Evolutionary conservation across 1,140 invertebrate genomes (phyloP).

Genomic region (Drosophila yakuba): DNA sequence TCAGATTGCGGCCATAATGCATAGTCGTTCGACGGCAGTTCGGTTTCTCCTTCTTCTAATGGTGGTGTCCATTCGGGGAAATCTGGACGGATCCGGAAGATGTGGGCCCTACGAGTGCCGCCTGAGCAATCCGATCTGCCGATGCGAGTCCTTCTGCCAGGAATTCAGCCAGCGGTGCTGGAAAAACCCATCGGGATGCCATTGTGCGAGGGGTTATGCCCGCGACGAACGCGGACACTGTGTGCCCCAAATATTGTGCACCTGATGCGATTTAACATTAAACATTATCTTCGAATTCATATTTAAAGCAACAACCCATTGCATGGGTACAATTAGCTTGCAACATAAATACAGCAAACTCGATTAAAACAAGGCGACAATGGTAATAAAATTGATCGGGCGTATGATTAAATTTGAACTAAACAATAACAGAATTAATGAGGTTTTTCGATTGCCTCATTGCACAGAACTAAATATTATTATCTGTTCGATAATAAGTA

Average conservation of each 20-base stretch:
- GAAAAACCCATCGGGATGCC: slow-evolving; percentile 30
- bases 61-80: background rate
- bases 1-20: background rate
- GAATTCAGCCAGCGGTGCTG: slow-evolving; percentile 21
- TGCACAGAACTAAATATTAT: background rate
- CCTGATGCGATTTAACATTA: background rate
- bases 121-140: slow-evolving; percentile 8
- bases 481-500: too few species aligned
- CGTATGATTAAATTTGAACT: slow-evolving; percentile 13
- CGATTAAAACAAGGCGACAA: background rate
- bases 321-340: background rate
- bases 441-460: too few species aligned
- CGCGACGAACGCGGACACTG: slow-evolving; percentile 13
- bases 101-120: slow-evolving; percentile 31
- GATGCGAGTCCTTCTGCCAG: slow-evolving; percentile 35
- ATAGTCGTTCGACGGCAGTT: too few species aligned
- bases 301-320: background rate
- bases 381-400: background rate
- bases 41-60: background rate
- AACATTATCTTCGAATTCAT: background rate
- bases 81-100: slow-evolving; percentile 2
- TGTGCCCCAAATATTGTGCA: slow-evolving; percentile 21
- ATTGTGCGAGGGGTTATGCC: slow-evolving; percentile 35
- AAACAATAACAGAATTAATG: background rate
- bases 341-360: too few species aligned